These are phyloP conservation scores for Dendrolimus kikuchii DNA, from an alignment of 1,140 invertebrate genomes.

Conservation along the genomic window DNA sequence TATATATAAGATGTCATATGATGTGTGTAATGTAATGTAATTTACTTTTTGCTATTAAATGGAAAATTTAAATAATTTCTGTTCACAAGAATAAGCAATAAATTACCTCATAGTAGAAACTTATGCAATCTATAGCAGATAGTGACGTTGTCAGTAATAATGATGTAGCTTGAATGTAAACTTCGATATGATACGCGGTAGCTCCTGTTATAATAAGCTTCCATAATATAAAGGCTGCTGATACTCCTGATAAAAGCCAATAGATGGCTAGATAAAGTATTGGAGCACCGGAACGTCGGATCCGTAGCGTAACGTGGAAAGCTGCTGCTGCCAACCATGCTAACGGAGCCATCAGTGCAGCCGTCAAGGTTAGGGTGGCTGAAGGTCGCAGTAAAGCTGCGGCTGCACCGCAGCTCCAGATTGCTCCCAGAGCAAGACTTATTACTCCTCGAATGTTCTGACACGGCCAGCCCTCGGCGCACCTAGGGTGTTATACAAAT, in stretches of 20 bases:
- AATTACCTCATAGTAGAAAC: conserved; percentile 63
- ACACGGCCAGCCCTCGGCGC: conserved; percentile 37
- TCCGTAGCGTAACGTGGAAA: conserved; percentile 51
- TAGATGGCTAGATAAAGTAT: conserved; percentile 54
- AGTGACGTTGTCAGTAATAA: conserved; percentile 34
- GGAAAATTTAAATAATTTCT: neutral
- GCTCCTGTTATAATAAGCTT: conserved; percentile 21
- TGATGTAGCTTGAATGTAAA: conserved; percentile 40
- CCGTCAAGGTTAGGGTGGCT: conserved; percentile 36
- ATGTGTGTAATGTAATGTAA: too few species aligned
- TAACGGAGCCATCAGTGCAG: conserved; percentile 36
- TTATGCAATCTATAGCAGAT: conserved; percentile 44
- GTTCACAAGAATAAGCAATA: conserved; percentile 2
- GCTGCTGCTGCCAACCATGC: conserved; percentile 49
- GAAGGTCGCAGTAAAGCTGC: conserved; percentile 32
- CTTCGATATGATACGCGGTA: conserved; percentile 25
- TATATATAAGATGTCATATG: too few species aligned
- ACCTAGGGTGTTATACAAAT: conserved; percentile 7
- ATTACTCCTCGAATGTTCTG: conserved; percentile 47
- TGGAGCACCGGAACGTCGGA: conserved; percentile 35
- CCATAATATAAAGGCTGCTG: conserved; percentile 36
- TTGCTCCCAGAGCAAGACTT: conserved; percentile 34
- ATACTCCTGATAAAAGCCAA: conserved; percentile 38
- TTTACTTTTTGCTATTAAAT: too few species aligned
- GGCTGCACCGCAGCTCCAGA: conserved; percentile 44